Evolutionary conservation across 2,797 vertebrate species (phyloP).

Genomic region (Sylvia borin): DNA sequence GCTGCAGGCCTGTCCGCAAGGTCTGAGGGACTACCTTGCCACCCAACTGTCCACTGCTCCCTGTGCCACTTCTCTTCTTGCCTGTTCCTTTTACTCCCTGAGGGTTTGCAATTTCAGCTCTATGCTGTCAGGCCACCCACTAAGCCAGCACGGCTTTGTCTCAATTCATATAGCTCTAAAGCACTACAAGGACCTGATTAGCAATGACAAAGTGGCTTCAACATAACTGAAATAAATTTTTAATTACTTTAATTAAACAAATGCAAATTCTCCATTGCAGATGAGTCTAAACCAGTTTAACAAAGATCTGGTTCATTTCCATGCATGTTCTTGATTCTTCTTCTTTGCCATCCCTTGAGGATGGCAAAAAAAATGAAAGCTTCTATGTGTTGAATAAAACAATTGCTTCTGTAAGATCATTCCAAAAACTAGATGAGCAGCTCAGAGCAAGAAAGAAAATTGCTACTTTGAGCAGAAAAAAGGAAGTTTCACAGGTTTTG

Average conservation of each 20-base stretch:
- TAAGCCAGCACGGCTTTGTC: background rate
- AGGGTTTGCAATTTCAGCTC: background rate
- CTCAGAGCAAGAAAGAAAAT: constrained; percentile 23
- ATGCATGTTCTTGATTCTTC: background rate
- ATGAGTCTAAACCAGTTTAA: constrained; percentile 9
- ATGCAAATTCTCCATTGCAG: constrained; percentile 25
- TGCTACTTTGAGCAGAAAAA: background rate
- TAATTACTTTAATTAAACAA: constrained; percentile 59
- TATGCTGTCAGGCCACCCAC: background rate
- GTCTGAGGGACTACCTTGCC: background rate
- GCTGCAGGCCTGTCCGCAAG: background rate
- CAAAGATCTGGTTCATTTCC: background rate
- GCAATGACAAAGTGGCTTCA: constrained; percentile 28
- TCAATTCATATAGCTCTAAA: constrained; percentile 24
- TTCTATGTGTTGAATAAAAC: background rate
- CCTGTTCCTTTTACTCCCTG: background rate
- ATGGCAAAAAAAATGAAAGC: background rate
- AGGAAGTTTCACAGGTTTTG: background rate
- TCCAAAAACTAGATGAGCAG: background rate
- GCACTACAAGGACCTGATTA: background rate
- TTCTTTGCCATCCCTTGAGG: background rate
- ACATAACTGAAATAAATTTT: constrained; percentile 22
- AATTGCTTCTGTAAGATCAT: background rate
- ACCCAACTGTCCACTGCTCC: background rate
- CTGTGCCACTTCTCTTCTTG: background rate